These are phyloP conservation scores for Phragmatobia fuliginosa DNA, from an alignment of 2,888 invertebrate genomes.

Conservation along the genomic window DNA sequence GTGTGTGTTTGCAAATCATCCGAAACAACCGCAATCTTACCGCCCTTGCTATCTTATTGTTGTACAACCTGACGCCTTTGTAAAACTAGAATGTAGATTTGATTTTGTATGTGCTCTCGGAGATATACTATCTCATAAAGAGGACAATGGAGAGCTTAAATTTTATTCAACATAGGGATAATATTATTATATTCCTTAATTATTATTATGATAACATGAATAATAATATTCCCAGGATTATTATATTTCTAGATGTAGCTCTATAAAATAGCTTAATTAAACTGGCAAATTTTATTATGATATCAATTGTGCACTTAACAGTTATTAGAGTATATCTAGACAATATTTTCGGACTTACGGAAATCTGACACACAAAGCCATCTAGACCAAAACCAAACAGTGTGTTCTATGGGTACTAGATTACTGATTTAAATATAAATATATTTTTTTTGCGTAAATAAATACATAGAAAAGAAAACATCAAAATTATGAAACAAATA, in stretches of 20 bases:
- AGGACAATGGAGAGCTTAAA: not conserved
- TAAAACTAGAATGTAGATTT: slow-evolving; percentile 9
- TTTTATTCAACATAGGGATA: not conserved
- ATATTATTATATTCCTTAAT: not conserved
- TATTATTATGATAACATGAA: not conserved
- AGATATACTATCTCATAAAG: not conserved
- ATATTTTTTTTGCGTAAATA: too few relatives aligned
- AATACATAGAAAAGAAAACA: too few relatives aligned
- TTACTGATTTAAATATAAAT: too few relatives aligned
- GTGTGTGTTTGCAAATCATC: slow-evolving; percentile 24
- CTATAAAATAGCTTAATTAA: not conserved
- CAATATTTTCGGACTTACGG: too few relatives aligned
- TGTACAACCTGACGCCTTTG: slow-evolving; percentile 7
- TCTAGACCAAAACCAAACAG: too few relatives aligned
- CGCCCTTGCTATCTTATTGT: slow-evolving; percentile 27
- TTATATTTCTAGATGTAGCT: not conserved
- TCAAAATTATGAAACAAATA: too few relatives aligned
- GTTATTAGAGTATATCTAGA: too few relatives aligned
- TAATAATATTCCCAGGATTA: not conserved
- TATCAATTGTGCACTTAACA: too few relatives aligned
- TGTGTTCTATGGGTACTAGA: too few relatives aligned
- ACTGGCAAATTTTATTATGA: not conserved
- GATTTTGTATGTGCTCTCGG: not conserved
- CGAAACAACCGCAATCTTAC: slow-evolving; percentile 19
- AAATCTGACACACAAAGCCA: too few relatives aligned